A percentile compares a stretch with the other conserved stretches of the same genome.
Conservation (phyloP, 2,888 invertebrate species). For the Acanthococcus lagerstroemiae region DNA sequence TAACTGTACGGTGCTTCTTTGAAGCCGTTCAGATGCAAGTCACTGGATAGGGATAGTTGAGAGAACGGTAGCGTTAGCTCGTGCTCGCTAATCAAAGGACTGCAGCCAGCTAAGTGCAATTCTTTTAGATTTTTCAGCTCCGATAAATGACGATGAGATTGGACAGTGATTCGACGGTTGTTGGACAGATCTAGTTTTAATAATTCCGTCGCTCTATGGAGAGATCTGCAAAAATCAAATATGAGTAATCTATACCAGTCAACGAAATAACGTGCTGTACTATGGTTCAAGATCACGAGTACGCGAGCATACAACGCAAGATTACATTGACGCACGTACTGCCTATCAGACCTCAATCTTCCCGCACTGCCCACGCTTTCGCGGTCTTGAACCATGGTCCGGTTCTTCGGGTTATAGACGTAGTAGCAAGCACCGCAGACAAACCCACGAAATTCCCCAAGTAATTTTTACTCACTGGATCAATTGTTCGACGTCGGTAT, state of each 20-base stretch:
- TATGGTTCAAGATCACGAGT: no score
- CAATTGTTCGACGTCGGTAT: conserved; percentile 31
- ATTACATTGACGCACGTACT: no score
- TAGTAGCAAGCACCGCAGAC: no score
- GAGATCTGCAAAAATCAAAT: conserved; percentile 8
- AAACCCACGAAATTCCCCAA: background rate
- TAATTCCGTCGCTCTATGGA: background rate
- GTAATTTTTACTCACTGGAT: conserved; percentile 7
- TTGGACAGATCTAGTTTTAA: conserved; percentile 17
- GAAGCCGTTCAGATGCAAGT: background rate
- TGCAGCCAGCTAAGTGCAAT: conserved; percentile 17
- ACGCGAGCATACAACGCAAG: no score
- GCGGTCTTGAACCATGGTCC: no score
- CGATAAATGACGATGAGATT: conserved; percentile 5
- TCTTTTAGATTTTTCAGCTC: conserved; percentile 9
- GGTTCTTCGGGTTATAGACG: no score
- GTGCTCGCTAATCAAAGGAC: background rate
- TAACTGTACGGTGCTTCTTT: conserved; percentile 14
- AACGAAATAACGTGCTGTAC: background rate
- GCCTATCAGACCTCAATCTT: no score
- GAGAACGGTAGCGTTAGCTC: conserved; percentile 10
- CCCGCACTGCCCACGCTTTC: no score
- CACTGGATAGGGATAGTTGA: conserved; percentile 9
- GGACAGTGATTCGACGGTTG: conserved; percentile 1
- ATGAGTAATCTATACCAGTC: background rate